A percentile compares a stretch with the other conserved stretches of the same genome.
Evolutionary conservation across 1,140 invertebrate genomes (phyloP).

Genomic region (Radopholus similis): DNA sequence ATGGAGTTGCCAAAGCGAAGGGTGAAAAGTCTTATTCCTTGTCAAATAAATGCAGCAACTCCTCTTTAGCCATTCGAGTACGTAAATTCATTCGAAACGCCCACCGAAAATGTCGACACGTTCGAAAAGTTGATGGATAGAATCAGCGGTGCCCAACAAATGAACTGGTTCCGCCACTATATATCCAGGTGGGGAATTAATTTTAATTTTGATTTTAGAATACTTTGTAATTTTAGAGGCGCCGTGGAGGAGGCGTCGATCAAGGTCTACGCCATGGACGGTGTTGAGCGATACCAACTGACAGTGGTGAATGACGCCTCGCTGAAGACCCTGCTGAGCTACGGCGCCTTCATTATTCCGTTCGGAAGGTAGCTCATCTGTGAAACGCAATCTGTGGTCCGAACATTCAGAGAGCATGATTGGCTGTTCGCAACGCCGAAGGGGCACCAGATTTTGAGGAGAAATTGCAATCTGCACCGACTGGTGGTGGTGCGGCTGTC

Average conservation of each 20-base stretch:
- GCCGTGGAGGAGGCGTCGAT: slow-evolving; percentile 38
- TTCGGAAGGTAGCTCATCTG: slow-evolving; percentile 36
- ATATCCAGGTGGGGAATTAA: slow-evolving; percentile 17
- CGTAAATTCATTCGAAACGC: neutral
- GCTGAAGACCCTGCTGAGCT: slow-evolving; percentile 32
- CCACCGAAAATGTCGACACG: slow-evolving; percentile 15
- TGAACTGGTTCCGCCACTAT: slow-evolving; percentile 41
- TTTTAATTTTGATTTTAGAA: neutral
- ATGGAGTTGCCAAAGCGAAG: slow-evolving; percentile 18
- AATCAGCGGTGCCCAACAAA: slow-evolving; percentile 35
- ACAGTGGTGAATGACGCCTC: slow-evolving; percentile 37
- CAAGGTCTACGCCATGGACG: slow-evolving; percentile 21
- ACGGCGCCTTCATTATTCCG: slow-evolving; percentile 46
- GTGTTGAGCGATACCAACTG: slow-evolving; percentile 38
- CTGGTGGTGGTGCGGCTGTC: slow-evolving; percentile 34
- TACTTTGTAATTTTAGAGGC: slow-evolving; percentile 27
- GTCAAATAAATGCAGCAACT: neutral
- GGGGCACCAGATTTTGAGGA: slow-evolving; percentile 38
- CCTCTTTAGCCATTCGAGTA: slow-evolving; percentile 24
- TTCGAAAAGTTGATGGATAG: slow-evolving; percentile 26
- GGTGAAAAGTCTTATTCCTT: slow-evolving; percentile 1
- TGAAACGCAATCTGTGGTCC: neutral
- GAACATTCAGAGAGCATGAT: slow-evolving; percentile 36
- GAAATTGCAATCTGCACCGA: slow-evolving; percentile 40
- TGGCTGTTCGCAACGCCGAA: slow-evolving; percentile 52